Evolutionary conservation across 2,797 vertebrate species (phyloP).

Genomic region (Clangula hyemalis): DNA sequence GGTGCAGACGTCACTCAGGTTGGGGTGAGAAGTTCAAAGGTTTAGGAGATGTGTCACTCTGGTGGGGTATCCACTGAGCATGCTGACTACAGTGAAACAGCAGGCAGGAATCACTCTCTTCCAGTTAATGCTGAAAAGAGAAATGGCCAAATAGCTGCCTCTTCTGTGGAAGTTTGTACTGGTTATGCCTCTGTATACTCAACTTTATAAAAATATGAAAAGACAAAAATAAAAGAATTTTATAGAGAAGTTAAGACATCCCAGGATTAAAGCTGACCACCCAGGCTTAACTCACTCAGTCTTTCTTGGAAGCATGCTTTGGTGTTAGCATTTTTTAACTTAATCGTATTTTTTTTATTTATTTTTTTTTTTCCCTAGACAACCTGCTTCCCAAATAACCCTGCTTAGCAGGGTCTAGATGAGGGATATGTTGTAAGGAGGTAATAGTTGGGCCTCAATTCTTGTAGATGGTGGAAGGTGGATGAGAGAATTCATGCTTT

Average conservation of each 20-base stretch:
- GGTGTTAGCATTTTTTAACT: not conserved
- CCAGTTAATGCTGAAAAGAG: not conserved
- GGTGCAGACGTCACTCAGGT: not conserved
- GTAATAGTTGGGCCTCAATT: not conserved
- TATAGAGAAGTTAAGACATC: not conserved
- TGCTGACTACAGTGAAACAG: fast-evolving
- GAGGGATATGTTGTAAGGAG: not conserved
- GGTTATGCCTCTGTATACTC: not conserved
- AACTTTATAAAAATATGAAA: not conserved
- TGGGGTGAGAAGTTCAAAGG: not conserved
- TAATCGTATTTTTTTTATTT: not conserved
- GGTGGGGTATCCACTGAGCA: not conserved
- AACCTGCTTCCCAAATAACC: not conserved
- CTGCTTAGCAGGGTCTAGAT: not conserved
- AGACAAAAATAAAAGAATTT: not conserved
- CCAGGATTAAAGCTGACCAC: not conserved
- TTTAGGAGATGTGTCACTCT: not conserved
- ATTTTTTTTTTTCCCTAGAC: no score
- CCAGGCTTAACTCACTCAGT: not conserved
- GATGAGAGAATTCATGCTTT: not conserved
- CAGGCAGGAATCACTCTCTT: not conserved
- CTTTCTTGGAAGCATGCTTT: not conserved
- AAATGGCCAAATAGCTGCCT: not conserved
- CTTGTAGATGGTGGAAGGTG: not conserved
- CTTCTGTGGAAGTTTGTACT: not conserved